These are phyloP conservation scores for Drosophila paucipuncta DNA, from an alignment of 2,888 invertebrate species.

Conservation along the genomic window DNA sequence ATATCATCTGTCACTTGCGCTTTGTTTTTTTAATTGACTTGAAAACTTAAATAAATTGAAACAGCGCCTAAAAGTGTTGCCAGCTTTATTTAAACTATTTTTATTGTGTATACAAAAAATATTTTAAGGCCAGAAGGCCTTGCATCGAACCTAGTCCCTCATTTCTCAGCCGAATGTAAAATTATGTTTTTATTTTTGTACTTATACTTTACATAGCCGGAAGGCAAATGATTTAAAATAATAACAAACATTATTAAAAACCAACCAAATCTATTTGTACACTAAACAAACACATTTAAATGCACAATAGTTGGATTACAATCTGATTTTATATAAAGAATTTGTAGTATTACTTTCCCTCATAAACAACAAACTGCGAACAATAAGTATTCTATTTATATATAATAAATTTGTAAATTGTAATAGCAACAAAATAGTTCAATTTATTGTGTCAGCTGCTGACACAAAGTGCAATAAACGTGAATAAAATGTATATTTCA, in stretches of 20 bases:
- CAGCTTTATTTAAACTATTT: neutral
- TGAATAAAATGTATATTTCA: constrained; percentile 11
- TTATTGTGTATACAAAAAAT: neutral
- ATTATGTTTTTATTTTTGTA: constrained; percentile 41
- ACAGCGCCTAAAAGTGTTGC: neutral
- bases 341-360: constrained; percentile 60
- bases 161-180: constrained; percentile 18
- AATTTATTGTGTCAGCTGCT: constrained; percentile 36
- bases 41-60: constrained; percentile 62
- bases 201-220: constrained; percentile 38
- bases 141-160: neutral
- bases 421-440: neutral
- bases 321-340: constrained; percentile 34
- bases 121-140: neutral
- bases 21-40: constrained; percentile 69
- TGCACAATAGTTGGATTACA: constrained; percentile 19
- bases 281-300: neutral
- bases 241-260: constrained; percentile 9
- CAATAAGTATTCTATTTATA: constrained; percentile 5
- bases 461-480: constrained; percentile 20
- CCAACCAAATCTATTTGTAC: constrained; percentile 17
- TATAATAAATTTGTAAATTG: constrained; percentile 35
- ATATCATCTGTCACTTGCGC: constrained; percentile 22
- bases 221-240: constrained; percentile 3
- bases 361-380: constrained; percentile 30